These are phyloP conservation scores for Caerostris darwini DNA, from an alignment of 1,140 invertebrate genomes.

Conservation along the genomic window DNA sequence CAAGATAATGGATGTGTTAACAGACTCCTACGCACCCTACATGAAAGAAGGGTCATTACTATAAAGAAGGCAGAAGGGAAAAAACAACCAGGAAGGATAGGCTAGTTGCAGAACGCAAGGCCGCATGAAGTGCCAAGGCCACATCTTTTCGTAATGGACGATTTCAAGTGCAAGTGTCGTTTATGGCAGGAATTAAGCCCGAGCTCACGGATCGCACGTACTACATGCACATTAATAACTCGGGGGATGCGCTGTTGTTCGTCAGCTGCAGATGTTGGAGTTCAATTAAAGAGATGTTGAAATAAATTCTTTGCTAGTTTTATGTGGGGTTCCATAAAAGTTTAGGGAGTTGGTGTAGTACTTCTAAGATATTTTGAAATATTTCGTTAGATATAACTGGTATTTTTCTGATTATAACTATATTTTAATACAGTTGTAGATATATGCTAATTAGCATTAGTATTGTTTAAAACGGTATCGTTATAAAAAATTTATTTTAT, in stretches of 20 bases:
- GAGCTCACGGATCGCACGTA: neutral
- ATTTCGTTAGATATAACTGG: no score
- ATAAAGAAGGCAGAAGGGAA: neutral
- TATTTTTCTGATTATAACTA: no score
- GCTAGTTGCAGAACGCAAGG: neutral
- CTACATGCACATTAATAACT: neutral
- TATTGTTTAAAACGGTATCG: no score
- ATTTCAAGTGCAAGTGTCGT: constrained; percentile 24
- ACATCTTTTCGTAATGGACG: constrained; percentile 27
- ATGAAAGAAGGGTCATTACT: neutral
- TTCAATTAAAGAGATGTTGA: no score
- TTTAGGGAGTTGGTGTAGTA: no score
- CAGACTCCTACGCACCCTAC: neutral
- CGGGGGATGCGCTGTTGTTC: neutral
- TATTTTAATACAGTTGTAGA: no score
- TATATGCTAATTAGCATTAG: no score
- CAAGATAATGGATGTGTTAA: neutral
- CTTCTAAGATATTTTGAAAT: no score
- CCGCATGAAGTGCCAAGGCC: neutral
- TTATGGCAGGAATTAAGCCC: neutral
- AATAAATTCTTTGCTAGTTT: no score
- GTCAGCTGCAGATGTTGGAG: no score
- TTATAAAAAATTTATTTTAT: no score
- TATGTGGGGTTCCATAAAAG: no score
- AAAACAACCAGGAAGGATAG: constrained; percentile 1